Conservation (phyloP, 1,140 invertebrate species). For the Drosophila eugracilis region DNA sequence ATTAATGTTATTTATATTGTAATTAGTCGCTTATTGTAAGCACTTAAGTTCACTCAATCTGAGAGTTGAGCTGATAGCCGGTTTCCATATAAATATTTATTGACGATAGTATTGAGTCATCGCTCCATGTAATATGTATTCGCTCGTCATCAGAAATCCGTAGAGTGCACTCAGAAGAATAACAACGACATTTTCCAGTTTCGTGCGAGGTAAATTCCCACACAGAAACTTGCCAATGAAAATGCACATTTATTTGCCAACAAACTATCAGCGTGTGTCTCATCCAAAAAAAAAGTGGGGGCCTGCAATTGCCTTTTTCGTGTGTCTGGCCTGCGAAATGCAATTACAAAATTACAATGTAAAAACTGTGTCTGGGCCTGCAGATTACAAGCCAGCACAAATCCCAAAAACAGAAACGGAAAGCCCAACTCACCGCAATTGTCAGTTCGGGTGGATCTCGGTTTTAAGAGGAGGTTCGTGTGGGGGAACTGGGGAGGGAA, state of each 20-base stretch:
- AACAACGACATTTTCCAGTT: constrained; percentile 35
- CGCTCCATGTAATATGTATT: constrained; percentile 7
- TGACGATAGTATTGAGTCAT: constrained; percentile 31
- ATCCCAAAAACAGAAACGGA: constrained; percentile 50
- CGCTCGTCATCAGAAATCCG: constrained; percentile 9
- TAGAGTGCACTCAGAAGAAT: constrained; percentile 14
- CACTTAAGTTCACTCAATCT: constrained; percentile 31
- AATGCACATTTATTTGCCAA: constrained; percentile 39
- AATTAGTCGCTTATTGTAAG: constrained; percentile 44
- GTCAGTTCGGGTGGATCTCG: constrained; percentile 48
- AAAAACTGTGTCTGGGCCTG: constrained; percentile 62
- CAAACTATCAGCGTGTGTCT: constrained; percentile 26
- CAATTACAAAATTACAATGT: constrained; percentile 80
- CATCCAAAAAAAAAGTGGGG: constrained; percentile 50
- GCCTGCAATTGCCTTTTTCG: constrained; percentile 44
- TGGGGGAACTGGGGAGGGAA: constrained; percentile 31
- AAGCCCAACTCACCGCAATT: constrained; percentile 56
- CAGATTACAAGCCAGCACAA: constrained; percentile 65
- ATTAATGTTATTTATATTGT: constrained; percentile 64
- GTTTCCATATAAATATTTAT: constrained; percentile 39
- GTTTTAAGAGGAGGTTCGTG: constrained; percentile 9
- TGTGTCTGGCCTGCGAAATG: constrained; percentile 55
- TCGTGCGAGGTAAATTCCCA: constrained; percentile 54
- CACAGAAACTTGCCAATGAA: constrained; percentile 29
- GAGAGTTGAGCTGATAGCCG: constrained; percentile 44